A percentile compares a stretch with the other conserved stretches of the same genome.
Conservation (phyloP, 1,140 invertebrate species). For the Saccostrea glomerata region DNA sequence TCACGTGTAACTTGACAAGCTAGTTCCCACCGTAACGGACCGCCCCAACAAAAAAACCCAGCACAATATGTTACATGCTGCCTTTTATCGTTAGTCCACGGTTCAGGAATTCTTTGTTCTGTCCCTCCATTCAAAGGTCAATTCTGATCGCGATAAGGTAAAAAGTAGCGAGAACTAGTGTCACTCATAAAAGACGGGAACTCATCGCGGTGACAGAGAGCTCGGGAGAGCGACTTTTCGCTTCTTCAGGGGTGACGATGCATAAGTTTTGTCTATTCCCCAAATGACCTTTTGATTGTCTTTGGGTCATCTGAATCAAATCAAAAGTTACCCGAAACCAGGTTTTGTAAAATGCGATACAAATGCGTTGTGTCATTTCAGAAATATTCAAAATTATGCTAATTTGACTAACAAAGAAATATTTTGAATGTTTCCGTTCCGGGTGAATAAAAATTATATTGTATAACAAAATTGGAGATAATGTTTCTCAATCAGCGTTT, state of each 20-base stretch:
- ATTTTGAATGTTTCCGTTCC: slow-evolving; percentile 3
- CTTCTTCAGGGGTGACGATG: slow-evolving; percentile 1
- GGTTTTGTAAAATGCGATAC: neutral
- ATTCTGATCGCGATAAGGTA: neutral
- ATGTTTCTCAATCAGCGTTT: neutral
- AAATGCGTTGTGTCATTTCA: slow-evolving; percentile 5
- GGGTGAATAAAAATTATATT: neutral
- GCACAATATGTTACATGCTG: neutral
- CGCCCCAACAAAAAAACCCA: slow-evolving; percentile 16
- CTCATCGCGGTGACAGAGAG: neutral
- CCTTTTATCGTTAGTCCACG: neutral
- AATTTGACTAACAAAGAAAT: slow-evolving; percentile 27
- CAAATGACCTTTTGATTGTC: slow-evolving; percentile 7
- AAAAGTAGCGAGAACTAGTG: slow-evolving; percentile 5
- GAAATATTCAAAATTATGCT: slow-evolving; percentile 35
- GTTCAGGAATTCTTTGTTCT: neutral
- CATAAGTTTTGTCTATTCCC: slow-evolving; percentile 4
- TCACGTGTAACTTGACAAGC: slow-evolving; percentile 11
- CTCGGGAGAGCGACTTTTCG: neutral
- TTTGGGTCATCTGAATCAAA: slow-evolving; percentile 8
- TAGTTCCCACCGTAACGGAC: neutral
- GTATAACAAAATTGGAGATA: neutral
- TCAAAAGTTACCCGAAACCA: neutral
- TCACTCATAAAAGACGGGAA: neutral
- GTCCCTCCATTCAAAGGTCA: neutral